Evolutionary conservation across 2,888 invertebrate genomes (phyloP).

Genomic region (Drosophila anomalata): DNA sequence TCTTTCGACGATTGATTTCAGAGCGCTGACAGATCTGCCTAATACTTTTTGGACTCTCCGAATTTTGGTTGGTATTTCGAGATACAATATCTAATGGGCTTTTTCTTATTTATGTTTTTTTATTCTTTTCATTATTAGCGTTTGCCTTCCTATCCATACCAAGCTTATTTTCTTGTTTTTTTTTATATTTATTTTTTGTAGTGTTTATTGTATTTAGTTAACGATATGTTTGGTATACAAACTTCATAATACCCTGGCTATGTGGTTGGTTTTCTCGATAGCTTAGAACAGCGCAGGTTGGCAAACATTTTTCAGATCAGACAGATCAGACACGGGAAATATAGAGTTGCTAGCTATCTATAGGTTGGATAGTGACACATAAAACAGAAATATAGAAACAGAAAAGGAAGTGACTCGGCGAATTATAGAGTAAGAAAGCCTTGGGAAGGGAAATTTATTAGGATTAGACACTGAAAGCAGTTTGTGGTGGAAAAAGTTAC

Average conservation of each 20-base stretch:
- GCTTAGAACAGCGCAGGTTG: constrained; percentile 55
- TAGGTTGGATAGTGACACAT: background rate
- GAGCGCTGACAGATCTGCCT: constrained; percentile 26
- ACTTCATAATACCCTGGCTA: constrained; percentile 75
- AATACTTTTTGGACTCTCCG: constrained; percentile 43
- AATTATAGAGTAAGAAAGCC: constrained; percentile 25
- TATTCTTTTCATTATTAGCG: constrained; percentile 12
- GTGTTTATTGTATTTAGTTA: constrained; percentile 64
- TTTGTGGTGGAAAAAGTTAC: constrained; percentile 23
- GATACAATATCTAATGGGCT: constrained; percentile 64
- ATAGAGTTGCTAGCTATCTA: constrained; percentile 14
- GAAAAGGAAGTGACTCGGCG: constrained; percentile 2
- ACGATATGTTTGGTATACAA: constrained; percentile 81
- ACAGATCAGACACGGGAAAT: constrained; percentile 29
- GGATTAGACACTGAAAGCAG: constrained; percentile 59
- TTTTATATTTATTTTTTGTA: constrained; percentile 48
- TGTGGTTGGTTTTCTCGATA: constrained; percentile 44
- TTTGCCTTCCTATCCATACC: constrained; percentile 7
- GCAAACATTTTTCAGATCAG: constrained; percentile 33
- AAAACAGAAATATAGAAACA: background rate
- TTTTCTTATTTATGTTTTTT: constrained; percentile 24
- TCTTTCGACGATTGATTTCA: constrained; percentile 36
- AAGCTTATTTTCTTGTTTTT: constrained; percentile 33
- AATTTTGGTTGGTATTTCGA: constrained; percentile 31
- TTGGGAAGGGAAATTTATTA: constrained; percentile 24